A percentile compares a stretch with the other conserved stretches of the same genome.
phyloP scores from a whole-genome alignment of 2,113 vertebrate genomes.

The Theristicus caerulescens region DNA sequence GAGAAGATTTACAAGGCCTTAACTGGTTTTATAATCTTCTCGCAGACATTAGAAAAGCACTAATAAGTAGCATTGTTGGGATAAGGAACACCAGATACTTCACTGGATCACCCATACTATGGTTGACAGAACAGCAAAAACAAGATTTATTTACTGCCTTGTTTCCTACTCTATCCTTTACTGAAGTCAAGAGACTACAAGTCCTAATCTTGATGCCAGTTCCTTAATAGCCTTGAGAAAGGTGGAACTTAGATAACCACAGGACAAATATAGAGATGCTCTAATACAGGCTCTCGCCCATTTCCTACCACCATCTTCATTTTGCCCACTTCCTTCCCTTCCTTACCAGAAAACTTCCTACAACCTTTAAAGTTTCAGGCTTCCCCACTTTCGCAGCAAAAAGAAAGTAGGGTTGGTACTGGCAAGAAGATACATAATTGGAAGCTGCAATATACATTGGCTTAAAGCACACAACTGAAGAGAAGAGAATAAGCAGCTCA shows the following conservation, averaged over 20 bases:
- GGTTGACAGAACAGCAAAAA: not conserved
- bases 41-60: not conserved
- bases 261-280: not conserved
- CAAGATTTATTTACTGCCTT: not conserved
- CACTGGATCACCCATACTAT: not conserved
- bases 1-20: not conserved
- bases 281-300: rapidly evolving
- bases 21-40: not conserved
- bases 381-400: not conserved
- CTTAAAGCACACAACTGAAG: not conserved
- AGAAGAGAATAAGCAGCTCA: not conserved
- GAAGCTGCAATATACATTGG: not conserved
- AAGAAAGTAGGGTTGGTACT: not conserved
- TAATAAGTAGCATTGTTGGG: not conserved
- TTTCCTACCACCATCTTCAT: not conserved
- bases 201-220: not conserved
- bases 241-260: not conserved
- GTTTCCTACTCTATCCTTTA: not conserved
- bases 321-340: not conserved
- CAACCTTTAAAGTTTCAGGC: not conserved
- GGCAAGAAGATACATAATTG: not conserved
- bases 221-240: not conserved
- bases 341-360: not conserved
- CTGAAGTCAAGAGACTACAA: not conserved
- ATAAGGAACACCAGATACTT: not conserved